Conservation (phyloP, 1,140 invertebrate genomes). For the Drosophila sucinea region DNA sequence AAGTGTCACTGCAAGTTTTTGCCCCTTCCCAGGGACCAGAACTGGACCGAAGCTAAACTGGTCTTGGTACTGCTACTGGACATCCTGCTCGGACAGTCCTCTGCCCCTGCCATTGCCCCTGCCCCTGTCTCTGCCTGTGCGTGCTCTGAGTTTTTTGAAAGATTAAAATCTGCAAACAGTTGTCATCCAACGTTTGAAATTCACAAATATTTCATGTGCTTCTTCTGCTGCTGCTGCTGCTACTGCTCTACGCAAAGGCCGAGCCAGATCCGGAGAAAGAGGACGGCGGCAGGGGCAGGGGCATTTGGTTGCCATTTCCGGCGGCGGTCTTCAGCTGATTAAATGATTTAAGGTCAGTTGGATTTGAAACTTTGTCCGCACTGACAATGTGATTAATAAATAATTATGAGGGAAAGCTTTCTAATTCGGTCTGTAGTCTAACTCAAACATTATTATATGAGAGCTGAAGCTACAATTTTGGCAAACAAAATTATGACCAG, state of each 20-base stretch:
- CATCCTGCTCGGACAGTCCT: slow-evolving; percentile 40
- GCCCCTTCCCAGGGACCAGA: slow-evolving; percentile 30
- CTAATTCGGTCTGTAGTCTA: neutral
- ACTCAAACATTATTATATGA: neutral
- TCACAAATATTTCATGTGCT: slow-evolving; percentile 65
- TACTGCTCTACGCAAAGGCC: neutral
- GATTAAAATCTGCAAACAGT: slow-evolving; percentile 82
- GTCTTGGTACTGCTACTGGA: slow-evolving; percentile 52
- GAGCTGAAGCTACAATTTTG: neutral
- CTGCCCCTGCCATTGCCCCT: slow-evolving; percentile 16
- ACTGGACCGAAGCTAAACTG: slow-evolving; percentile 39
- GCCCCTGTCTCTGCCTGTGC: slow-evolving; percentile 26
- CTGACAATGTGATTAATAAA: slow-evolving; percentile 50
- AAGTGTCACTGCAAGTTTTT: slow-evolving; percentile 79
- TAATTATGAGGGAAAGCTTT: slow-evolving; percentile 59
- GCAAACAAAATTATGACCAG: neutral
- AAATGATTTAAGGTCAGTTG: slow-evolving; percentile 79
- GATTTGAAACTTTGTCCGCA: slow-evolving; percentile 46
- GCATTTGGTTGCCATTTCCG: slow-evolving; percentile 16
- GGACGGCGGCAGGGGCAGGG: neutral
- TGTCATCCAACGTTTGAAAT: slow-evolving; percentile 76
- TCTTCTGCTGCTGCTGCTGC: slow-evolving; percentile 7
- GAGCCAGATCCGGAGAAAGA: neutral
- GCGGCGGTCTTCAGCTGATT: slow-evolving; percentile 49
- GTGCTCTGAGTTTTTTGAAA: slow-evolving; percentile 69